Evolutionary conservation across 2,797 vertebrate genomes (phyloP).

Genomic region (Acanthurus tractus): DNA sequence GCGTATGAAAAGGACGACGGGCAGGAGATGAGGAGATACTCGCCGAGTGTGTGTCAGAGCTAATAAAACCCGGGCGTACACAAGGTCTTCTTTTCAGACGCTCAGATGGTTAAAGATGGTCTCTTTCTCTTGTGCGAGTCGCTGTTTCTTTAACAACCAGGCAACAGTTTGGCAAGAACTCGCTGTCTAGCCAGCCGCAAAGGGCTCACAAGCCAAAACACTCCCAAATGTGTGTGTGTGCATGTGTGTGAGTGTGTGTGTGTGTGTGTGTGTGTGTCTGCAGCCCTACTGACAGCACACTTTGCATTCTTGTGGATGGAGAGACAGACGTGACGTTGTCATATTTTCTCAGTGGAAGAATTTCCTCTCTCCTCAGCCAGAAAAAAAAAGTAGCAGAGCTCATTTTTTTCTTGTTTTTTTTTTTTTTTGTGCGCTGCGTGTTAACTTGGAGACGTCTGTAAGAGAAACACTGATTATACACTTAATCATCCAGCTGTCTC

Average conservation of each 20-base stretch:
- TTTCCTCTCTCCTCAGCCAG: constrained; percentile 44
- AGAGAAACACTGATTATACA: background rate
- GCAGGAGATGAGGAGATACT: background rate
- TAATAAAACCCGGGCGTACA: constrained; percentile 53
- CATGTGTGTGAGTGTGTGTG: constrained; percentile 19
- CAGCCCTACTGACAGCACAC: constrained; percentile 43
- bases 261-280: constrained; percentile 27
- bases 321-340: constrained; percentile 74
- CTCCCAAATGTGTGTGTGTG: constrained; percentile 38
- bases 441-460: constrained; percentile 5
- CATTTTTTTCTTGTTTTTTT: too few relatives aligned
- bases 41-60: constrained; percentile 2
- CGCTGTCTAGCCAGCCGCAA: constrained; percentile 36
- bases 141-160: constrained; percentile 62
- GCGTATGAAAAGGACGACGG: background rate
- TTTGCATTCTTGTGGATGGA: constrained; percentile 74
- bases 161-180: constrained; percentile 57
- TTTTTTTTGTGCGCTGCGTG: background rate
- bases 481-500: constrained; percentile 7
- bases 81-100: constrained; percentile 10
- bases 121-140: constrained; percentile 5
- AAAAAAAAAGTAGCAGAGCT: too few relatives aligned
- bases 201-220: constrained; percentile 45
- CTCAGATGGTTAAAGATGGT: constrained; percentile 34
- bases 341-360: constrained; percentile 68